Percentiles rank a stretch among this genome's conserved stretches.
These are phyloP conservation scores for Chaenodraco wilsoni DNA, from an alignment of 2,797 vertebrate species.

Conservation along the genomic window DNA sequence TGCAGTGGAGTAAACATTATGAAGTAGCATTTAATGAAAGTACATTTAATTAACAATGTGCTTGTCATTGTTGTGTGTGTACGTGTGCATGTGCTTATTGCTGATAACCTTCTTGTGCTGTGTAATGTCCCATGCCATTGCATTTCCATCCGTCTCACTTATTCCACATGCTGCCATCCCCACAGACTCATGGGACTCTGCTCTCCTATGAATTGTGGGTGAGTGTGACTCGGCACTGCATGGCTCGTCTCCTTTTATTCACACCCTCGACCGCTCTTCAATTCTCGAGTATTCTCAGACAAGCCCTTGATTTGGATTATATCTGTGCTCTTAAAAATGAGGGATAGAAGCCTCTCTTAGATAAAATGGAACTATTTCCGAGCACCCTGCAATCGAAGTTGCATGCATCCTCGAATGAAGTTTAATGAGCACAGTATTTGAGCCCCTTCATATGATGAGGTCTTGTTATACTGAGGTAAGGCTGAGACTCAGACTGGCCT, in stretches of 20 bases:
- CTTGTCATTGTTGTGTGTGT: conserved; percentile 15
- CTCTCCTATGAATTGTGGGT: conserved; percentile 85
- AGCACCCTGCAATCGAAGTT: conserved; percentile 33
- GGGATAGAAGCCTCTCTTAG: not conserved
- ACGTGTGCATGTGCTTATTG: conserved; percentile 37
- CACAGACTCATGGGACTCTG: conserved; percentile 86
- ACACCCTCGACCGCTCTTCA: conserved; percentile 29
- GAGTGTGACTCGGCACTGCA: conserved; percentile 81
- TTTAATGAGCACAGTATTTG: conserved; percentile 39
- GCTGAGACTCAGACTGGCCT: conserved; percentile 36
- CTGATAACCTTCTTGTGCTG: conserved; percentile 62
- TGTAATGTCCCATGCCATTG: conserved; percentile 60
- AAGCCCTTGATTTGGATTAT: conserved; percentile 35
- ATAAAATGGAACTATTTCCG: conserved; percentile 3
- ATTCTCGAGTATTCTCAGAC: conserved; percentile 37
- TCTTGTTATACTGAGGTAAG: conserved; percentile 33
- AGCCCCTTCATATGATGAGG: conserved; percentile 33
- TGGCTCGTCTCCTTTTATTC: conserved; percentile 54
- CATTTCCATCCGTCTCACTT: conserved; percentile 67
- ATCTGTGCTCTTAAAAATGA: conserved; percentile 1
- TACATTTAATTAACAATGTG: not conserved
- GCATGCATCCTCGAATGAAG: conserved; percentile 25
- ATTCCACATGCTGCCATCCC: conserved; percentile 60
- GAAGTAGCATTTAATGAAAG: not conserved
- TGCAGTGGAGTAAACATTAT: not conserved